phyloP scores from a whole-genome alignment of 1,140 invertebrate species.

The Melanaphis sacchari region DNA sequence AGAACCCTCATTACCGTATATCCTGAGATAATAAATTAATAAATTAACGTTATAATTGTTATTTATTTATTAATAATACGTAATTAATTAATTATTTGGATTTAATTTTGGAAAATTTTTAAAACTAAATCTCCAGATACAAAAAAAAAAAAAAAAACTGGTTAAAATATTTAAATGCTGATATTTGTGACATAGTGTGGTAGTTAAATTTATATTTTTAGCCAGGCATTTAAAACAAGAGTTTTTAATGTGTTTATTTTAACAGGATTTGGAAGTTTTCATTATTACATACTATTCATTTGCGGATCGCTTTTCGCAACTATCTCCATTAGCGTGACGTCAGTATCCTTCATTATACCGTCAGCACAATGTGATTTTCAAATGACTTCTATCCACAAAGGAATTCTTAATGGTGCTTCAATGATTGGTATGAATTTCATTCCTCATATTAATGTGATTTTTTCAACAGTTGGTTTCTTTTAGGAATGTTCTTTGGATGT shows the following conservation, averaged over 20 bases:
- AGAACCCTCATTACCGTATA: too few relatives aligned
- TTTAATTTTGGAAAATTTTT: background rate
- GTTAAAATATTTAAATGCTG: background rate
- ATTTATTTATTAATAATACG: background rate
- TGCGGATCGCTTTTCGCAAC: constrained; percentile 93
- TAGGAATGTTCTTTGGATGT: constrained; percentile 93
- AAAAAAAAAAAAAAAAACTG: background rate
- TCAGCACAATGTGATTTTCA: constrained; percentile 91
- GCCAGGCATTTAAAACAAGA: background rate
- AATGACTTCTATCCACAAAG: constrained; percentile 84
- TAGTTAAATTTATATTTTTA: background rate
- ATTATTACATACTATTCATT: constrained; percentile 84
- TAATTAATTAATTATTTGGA: background rate
- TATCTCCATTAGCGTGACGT: constrained; percentile 95
- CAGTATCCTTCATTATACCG: constrained; percentile 92
- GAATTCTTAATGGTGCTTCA: constrained; percentile 77
- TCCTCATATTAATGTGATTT: background rate
- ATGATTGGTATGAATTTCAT: constrained; percentile 62
- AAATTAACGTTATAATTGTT: background rate
- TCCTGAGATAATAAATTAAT: background rate
- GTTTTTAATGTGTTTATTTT: background rate
- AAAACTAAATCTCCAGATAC: background rate
- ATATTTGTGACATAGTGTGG: background rate
- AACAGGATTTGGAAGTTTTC: constrained; percentile 89
- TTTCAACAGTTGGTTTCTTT: constrained; percentile 62